Percentiles rank a stretch among this genome's conserved stretches.
phyloP scores from a whole-genome alignment of 2,888 invertebrate species.

The Diaprepes abbreviatus region DNA sequence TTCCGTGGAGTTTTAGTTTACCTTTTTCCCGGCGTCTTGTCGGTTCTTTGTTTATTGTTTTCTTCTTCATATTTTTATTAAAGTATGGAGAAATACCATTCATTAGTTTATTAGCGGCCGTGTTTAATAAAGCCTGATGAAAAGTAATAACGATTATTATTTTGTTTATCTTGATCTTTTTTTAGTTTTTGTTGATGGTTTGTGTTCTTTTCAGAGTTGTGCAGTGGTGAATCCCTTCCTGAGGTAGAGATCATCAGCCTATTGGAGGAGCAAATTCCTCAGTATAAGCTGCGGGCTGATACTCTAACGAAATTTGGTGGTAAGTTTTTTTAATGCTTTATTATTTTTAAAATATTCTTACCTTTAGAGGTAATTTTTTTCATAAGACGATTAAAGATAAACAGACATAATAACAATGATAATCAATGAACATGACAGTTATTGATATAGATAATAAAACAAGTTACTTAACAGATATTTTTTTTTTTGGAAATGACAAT shows the following conservation, averaged over 20 bases:
- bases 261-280: constrained; percentile 94
- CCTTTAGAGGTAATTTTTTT: no score
- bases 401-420: no score
- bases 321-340: constrained; percentile 66
- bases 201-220: constrained; percentile 79
- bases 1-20: constrained; percentile 25
- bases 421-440: no score
- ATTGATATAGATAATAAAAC: no score
- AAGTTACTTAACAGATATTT: no score
- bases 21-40: constrained; percentile 17
- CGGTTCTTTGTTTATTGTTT: constrained; percentile 26
- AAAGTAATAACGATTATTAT: constrained; percentile 5
- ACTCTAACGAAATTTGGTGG: constrained; percentile 93
- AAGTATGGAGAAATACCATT: constrained; percentile 1
- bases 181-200: constrained; percentile 2
- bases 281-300: constrained; percentile 94
- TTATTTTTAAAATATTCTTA: no score
- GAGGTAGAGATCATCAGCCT: constrained; percentile 97
- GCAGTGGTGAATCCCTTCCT: constrained; percentile 91
- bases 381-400: no score
- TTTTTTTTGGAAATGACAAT: no score
- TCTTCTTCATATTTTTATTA: not conserved
- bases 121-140: not conserved
- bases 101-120: not conserved
- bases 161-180: constrained; percentile 10